Percentiles rank a stretch among this genome's conserved stretches.
Evolutionary conservation across 2,888 invertebrate genomes (phyloP).

Genomic region (Lasioglossum figueresi): DNA sequence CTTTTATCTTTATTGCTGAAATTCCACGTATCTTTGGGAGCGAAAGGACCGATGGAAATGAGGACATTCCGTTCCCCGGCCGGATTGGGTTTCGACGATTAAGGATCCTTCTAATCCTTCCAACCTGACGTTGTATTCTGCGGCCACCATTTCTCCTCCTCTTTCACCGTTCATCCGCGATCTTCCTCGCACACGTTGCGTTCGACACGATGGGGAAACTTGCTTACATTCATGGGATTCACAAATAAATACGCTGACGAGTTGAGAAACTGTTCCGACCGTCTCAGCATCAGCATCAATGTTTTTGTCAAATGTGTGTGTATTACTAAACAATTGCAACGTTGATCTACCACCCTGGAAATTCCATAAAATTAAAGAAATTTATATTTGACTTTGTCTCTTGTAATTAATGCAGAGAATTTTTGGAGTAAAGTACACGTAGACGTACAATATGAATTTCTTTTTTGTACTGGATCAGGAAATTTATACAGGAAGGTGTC

Average conservation of each 20-base stretch:
- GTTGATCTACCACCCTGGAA: not conserved
- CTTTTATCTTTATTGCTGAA: slow-evolving; percentile 78
- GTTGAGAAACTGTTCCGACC: slow-evolving; percentile 58
- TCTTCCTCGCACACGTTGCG: slow-evolving; percentile 34
- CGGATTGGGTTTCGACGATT: slow-evolving; percentile 78
- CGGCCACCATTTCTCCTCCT: slow-evolving; percentile 45
- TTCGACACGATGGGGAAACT: slow-evolving; percentile 38
- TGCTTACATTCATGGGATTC: slow-evolving; percentile 50
- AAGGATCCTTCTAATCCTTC: slow-evolving; percentile 78
- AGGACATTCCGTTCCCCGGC: slow-evolving; percentile 78
- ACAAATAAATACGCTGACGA: slow-evolving; percentile 64
- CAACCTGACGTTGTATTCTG: slow-evolving; percentile 65
- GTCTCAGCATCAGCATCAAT: slow-evolving; percentile 37
- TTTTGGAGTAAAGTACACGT: no score
- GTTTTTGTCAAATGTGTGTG: slow-evolving; percentile 39
- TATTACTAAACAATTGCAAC: not conserved
- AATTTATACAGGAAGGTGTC: not conserved
- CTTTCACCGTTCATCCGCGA: slow-evolving; percentile 22
- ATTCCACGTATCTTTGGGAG: slow-evolving; percentile 75
- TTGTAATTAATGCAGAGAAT: no score
- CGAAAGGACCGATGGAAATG: slow-evolving; percentile 75
- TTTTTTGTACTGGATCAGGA: not conserved
- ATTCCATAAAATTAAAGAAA: not conserved
- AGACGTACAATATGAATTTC: not conserved
- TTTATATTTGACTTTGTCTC: not conserved